Percentiles rank a stretch among this genome's conserved stretches.
Evolutionary conservation across 2,113 vertebrate species (phyloP).

Genomic region (Calyptomena viridis): DNA sequence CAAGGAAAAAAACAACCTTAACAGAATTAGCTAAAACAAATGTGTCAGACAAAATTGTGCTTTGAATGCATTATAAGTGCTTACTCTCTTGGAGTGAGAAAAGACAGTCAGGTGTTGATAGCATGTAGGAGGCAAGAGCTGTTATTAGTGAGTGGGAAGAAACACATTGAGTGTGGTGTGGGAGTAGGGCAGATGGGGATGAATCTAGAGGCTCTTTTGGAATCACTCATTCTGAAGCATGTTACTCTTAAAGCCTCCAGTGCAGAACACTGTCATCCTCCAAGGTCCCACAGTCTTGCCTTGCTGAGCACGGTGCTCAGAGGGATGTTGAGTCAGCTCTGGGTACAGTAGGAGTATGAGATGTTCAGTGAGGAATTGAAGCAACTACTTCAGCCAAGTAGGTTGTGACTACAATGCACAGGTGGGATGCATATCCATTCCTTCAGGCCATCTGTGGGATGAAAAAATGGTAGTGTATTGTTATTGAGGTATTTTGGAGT

Average conservation of each 20-base stretch:
- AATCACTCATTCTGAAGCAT: conserved; percentile 51
- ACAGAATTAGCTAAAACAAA: conserved; percentile 58
- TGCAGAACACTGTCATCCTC: not conserved
- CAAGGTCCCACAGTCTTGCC: not conserved
- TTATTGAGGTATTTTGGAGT: not conserved
- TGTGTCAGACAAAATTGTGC: conserved; percentile 62
- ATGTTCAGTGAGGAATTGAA: not conserved
- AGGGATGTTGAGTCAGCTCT: not conserved
- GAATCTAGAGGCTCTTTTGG: conserved; percentile 54
- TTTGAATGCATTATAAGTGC: conserved; percentile 24
- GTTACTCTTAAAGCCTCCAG: not conserved
- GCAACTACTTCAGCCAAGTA: not conserved
- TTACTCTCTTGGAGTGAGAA: conserved; percentile 7
- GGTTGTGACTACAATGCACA: not conserved
- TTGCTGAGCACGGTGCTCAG: not conserved
- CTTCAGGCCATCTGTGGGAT: not conserved
- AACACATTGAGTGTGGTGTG: conserved; percentile 24
- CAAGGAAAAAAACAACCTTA: not conserved
- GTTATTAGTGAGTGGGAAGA: conserved; percentile 41
- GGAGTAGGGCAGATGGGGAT: conserved; percentile 45
- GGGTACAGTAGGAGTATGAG: not conserved
- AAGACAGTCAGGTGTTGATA: conserved; percentile 47
- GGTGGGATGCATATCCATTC: not conserved
- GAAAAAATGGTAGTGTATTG: not conserved
- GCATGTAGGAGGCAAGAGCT: conserved; percentile 45